Conservation (phyloP, 2,113 vertebrate genomes). For the Uria aalge region DNA sequence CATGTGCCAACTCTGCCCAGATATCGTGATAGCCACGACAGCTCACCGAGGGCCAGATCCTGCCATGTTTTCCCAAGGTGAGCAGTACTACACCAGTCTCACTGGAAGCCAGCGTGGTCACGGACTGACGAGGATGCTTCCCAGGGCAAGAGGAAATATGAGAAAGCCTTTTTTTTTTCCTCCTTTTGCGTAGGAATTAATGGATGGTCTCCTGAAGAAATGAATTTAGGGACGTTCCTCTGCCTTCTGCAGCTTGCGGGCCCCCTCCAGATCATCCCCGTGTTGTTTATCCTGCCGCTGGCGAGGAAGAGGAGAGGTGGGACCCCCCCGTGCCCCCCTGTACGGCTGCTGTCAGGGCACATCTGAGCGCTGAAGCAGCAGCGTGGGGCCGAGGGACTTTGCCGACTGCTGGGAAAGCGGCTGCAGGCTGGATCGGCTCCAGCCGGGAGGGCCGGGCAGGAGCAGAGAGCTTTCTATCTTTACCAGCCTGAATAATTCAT, state of each 20-base stretch:
- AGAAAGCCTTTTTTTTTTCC: not conserved
- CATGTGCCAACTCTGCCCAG: not conserved
- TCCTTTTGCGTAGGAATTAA: not conserved
- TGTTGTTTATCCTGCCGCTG: not conserved
- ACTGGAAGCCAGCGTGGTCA: not conserved
- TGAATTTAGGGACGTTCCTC: not conserved
- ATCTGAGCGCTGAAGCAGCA: not conserved
- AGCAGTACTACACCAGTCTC: not conserved
- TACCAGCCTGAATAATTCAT: conserved; percentile 50
- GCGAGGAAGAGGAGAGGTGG: not conserved
- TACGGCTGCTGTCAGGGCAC: not conserved
- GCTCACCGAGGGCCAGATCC: not conserved
- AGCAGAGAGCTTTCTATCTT: not conserved
- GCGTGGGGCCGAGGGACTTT: not conserved
- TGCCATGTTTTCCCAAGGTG: not conserved
- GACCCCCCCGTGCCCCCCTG: fast-evolving
- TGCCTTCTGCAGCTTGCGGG: not conserved
- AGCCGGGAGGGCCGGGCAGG: not conserved
- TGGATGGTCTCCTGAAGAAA: not conserved
- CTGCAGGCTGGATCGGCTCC: not conserved
- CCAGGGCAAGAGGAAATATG: not conserved
- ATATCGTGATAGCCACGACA: fast-evolving
- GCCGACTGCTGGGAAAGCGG: fast-evolving
- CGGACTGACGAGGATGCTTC: not conserved
- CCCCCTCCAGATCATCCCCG: fast-evolving